Evolutionary conservation across 1,140 invertebrate species (phyloP).

Genomic region (Drosophila ogumai): DNA sequence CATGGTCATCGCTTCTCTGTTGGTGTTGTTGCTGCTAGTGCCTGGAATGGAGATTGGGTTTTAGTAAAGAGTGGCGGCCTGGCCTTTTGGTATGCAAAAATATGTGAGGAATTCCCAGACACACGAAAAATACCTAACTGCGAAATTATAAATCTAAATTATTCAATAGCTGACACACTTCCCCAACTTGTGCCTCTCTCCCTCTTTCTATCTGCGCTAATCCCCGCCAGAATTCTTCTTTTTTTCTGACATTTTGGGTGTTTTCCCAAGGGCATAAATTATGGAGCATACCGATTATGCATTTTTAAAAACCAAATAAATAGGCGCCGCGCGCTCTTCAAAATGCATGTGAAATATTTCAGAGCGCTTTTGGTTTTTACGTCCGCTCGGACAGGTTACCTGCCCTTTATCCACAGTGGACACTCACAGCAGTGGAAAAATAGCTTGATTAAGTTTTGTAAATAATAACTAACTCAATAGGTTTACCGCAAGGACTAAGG

Average conservation of each 20-base stretch:
- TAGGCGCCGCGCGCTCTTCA: constrained; percentile 44
- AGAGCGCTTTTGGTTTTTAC: constrained; percentile 70
- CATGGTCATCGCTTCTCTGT: constrained; percentile 66
- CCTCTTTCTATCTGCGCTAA: background rate
- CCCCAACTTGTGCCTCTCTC: constrained; percentile 2
- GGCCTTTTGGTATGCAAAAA: constrained; percentile 74
- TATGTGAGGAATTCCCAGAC: constrained; percentile 76
- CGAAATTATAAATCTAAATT: constrained; percentile 78
- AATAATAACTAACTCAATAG: background rate
- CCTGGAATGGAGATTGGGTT: constrained; percentile 49
- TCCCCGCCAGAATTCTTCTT: constrained; percentile 13
- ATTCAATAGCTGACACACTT: constrained; percentile 70
- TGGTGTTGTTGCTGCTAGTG: constrained; percentile 58
- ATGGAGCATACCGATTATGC: constrained; percentile 71
- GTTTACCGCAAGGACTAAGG: no score
- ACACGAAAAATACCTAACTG: constrained; percentile 62
- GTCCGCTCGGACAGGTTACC: constrained; percentile 71
- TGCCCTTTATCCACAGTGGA: constrained; percentile 36
- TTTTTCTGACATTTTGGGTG: constrained; percentile 13
- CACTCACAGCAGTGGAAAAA: background rate
- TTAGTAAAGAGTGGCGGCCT: constrained; percentile 55
- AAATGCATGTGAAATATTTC: constrained; percentile 73
- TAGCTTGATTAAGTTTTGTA: background rate
- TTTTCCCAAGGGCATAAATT: constrained; percentile 63
- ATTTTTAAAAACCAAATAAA: constrained; percentile 69